phyloP scores from a whole-genome alignment of 2,113 vertebrate species.

The Mormoops blainvillei region DNA sequence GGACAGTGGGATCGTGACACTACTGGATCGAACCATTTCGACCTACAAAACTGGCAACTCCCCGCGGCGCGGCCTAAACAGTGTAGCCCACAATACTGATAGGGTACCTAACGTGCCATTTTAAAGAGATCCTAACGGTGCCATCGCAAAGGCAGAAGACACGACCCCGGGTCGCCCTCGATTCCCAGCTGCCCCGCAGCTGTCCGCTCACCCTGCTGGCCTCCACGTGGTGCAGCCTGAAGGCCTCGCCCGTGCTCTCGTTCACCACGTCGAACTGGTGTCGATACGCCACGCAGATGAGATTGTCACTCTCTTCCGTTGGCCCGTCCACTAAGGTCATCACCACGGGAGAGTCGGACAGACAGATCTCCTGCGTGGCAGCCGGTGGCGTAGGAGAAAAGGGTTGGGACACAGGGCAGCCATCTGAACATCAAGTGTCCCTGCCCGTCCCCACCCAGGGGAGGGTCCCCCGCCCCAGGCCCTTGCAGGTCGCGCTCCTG shows the following conservation, averaged over 20 bases:
- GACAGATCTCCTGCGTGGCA: conserved; percentile 91
- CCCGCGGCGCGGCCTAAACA: background rate
- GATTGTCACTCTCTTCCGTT: conserved; percentile 94
- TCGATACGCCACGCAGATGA: conserved; percentile 97
- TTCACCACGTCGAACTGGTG: conserved; percentile 98
- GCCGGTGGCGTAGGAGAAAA: background rate
- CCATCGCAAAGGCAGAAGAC: background rate
- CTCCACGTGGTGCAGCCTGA: conserved; percentile 92
- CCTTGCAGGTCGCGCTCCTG: background rate
- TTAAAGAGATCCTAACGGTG: background rate
- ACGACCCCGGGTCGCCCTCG: background rate
- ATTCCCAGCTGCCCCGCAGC: accelerated
- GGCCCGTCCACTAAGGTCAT: conserved; percentile 97
- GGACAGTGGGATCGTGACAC: background rate
- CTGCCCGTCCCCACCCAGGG: background rate
- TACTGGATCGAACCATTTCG: background rate
- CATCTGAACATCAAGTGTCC: background rate
- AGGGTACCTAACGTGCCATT: accelerated
- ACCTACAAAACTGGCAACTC: background rate
- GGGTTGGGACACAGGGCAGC: background rate
- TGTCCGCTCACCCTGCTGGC: conserved; percentile 88
- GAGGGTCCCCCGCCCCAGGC: too few relatives aligned
- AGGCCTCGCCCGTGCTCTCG: conserved; percentile 96
- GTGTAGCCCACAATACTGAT: accelerated
- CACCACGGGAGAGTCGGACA: conserved; percentile 92